These are phyloP conservation scores for Gallinago jamesoni DNA, from an alignment of 2,113 vertebrate species.

Conservation along the genomic window DNA sequence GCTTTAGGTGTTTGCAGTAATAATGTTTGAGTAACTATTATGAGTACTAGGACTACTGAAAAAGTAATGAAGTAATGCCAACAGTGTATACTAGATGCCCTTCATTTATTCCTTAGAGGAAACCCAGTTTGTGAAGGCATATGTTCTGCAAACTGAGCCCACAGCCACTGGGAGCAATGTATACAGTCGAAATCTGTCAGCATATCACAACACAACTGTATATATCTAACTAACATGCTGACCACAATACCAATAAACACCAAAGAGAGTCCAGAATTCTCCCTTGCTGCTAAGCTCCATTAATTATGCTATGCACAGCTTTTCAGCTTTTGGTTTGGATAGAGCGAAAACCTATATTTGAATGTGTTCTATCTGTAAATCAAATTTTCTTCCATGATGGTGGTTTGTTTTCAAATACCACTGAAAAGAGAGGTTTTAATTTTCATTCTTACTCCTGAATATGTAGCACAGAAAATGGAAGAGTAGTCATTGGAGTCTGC, in stretches of 20 bases:
- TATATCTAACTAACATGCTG: conserved; percentile 5
- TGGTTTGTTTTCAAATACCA: neutral
- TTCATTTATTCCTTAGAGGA: conserved; percentile 34
- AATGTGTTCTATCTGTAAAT: neutral
- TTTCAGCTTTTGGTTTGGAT: neutral
- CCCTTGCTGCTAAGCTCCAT: neutral
- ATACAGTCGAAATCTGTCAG: conserved; percentile 54
- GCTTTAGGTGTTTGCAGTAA: neutral
- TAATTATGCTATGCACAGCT: neutral
- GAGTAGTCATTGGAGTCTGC: neutral
- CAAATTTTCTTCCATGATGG: neutral
- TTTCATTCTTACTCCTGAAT: neutral
- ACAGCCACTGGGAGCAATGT: conserved; percentile 13
- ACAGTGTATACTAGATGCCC: neutral
- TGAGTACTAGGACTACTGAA: neutral
- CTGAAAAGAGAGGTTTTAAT: neutral
- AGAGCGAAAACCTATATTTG: neutral
- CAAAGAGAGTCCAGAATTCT: conserved; percentile 21
- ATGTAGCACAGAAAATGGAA: neutral
- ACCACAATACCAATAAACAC: conserved; percentile 4
- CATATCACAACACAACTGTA: conserved; percentile 15
- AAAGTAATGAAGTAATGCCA: neutral
- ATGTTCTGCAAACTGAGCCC: conserved; percentile 53
- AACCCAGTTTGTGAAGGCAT: conserved; percentile 50
- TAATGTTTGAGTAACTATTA: neutral